Percentiles rank a stretch among this genome's conserved stretches.
Evolutionary conservation across 2,113 vertebrate species (phyloP).

Genomic region (Ardeotis arabs): DNA sequence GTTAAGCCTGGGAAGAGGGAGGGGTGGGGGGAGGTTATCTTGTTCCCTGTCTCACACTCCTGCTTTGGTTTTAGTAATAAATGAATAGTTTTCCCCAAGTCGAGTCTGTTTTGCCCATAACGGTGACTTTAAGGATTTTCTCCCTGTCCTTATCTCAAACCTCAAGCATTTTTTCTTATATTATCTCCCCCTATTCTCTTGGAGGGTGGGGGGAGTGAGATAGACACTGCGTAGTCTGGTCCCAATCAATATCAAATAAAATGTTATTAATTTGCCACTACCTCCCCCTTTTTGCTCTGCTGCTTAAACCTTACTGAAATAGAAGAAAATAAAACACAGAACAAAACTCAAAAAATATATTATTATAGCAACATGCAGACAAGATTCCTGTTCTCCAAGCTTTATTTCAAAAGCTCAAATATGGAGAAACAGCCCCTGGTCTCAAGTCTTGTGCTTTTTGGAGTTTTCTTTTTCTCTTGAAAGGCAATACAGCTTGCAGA

Average conservation of each 20-base stretch:
- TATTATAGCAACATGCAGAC: not conserved
- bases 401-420: not conserved
- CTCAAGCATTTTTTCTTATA: no score
- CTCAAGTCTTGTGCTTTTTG: not conserved
- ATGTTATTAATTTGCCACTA: not conserved
- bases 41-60: no score
- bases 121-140: no score
- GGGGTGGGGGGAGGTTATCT: no score
- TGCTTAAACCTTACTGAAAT: not conserved
- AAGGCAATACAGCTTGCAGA: not conserved
- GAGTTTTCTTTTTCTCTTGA: not conserved
- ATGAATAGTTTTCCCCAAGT: no score
- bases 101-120: no score
- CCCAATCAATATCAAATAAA: not conserved
- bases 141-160: no score
- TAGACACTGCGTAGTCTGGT: no score
- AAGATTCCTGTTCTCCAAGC: not conserved
- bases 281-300: not conserved
- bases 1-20: no score
- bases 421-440: not conserved
- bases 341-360: not conserved
- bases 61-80: no score
- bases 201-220: no score
- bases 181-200: no score
- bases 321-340: not conserved